Conservation (phyloP, 2,888 invertebrate genomes). For the Cephus nigrinus region DNA sequence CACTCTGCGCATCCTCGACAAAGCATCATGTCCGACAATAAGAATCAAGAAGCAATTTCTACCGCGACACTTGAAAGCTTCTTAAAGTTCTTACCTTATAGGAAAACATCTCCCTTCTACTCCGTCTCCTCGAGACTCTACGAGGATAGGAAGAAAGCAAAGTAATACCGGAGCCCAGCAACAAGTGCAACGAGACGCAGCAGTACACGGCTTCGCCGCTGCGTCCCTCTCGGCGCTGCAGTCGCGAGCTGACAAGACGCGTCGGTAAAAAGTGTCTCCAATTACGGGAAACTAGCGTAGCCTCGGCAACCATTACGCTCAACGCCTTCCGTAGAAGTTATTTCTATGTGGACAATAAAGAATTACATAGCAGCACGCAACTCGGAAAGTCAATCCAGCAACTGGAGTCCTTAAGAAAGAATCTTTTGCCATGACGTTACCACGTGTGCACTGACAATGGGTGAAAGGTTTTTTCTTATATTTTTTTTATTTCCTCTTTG, state of each 20-base stretch:
- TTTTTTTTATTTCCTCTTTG: not conserved
- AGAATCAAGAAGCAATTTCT: not conserved
- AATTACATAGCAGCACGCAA: not conserved
- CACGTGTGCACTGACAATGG: not conserved
- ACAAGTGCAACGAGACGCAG: slow-evolving; percentile 33
- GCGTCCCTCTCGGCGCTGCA: not conserved
- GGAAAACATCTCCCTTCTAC: not conserved
- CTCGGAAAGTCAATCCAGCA: not conserved
- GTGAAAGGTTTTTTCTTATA: not conserved
- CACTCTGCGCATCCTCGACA: not conserved
- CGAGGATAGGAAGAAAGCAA: not conserved
- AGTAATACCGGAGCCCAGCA: slow-evolving; percentile 19
- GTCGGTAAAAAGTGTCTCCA: slow-evolving; percentile 19
- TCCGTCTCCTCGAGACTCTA: not conserved
- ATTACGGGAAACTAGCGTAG: slow-evolving; percentile 29
- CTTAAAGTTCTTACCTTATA: not conserved
- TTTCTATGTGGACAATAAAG: not conserved
- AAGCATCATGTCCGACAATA: not conserved
- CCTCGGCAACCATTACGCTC: not conserved
- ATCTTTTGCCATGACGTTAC: not conserved
- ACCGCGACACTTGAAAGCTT: not conserved
- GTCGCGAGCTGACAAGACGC: not conserved
- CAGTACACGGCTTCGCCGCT: not conserved
- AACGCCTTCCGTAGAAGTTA: not conserved
- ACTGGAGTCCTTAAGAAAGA: not conserved